These are phyloP conservation scores for Microctenopoma stevenorrisi DNA, from an alignment of 2,797 vertebrate genomes.

Conservation along the genomic window DNA sequence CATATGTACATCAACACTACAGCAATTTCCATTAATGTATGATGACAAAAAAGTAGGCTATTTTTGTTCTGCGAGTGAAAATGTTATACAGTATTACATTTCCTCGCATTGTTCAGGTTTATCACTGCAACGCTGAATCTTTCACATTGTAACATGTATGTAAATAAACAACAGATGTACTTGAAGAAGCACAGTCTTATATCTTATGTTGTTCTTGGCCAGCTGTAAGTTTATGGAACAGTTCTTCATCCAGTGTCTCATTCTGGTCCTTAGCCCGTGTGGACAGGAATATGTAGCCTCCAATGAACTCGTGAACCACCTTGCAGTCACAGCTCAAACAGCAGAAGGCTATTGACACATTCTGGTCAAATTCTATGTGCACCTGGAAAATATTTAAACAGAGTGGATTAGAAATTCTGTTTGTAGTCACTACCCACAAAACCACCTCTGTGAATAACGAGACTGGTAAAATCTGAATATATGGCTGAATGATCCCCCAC, in stretches of 20 bases:
- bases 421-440: background rate
- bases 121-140: background rate
- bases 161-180: conserved; percentile 8
- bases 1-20: conserved; percentile 59
- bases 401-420: background rate
- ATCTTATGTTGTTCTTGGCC: conserved; percentile 88
- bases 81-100: conserved; percentile 9
- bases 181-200: background rate
- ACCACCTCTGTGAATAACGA: background rate
- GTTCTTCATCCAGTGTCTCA: conserved; percentile 94
- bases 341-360: conserved; percentile 90
- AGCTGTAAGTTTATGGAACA: conserved; percentile 97
- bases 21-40: background rate
- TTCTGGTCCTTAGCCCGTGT: conserved; percentile 98
- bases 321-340: conserved; percentile 95
- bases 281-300: conserved; percentile 98
- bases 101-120: conserved; percentile 13
- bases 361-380: conserved; percentile 95
- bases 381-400: conserved; percentile 83
- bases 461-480: background rate
- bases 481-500: conserved; percentile 78
- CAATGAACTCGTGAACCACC: conserved; percentile 96
- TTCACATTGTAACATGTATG: conserved; percentile 36
- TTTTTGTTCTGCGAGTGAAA: conserved; percentile 18
- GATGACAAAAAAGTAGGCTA: conserved; percentile 1